Base-by-base conservation (phyloP, 2,113 vertebrate species). In the Alethe castanea region DNA sequence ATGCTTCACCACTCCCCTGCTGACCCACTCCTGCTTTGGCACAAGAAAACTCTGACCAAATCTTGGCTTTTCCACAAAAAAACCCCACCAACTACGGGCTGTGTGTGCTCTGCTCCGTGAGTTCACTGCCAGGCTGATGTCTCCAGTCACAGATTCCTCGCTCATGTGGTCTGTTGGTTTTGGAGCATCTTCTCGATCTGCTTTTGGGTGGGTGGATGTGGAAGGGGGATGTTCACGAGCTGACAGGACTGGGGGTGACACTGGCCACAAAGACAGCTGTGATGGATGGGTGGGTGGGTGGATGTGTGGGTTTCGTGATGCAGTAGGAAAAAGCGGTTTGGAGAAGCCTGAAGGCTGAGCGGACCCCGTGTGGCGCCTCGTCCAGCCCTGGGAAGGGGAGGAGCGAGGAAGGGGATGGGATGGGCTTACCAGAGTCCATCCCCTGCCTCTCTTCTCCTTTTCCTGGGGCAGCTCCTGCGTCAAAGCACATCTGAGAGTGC, bases 381-480 rank as follows among this genome's bases (percentile, higher is more conserved):
- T 83, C 31, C 80, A 20, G 56, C 66, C 52, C 44, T 31, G 19
- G 53, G 71, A 76, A 76, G 76, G 72, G 80, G 71, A 92, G 83
- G 74, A 88, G 94, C 77, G 80, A 90, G 73, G 73, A 50, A 90
- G 36, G 52, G 57, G 42, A 20, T 17, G 25, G 92, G 67, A 76
- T 83, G 67, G 76, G 44, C 50, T 76, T 45, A 24, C 72, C 72
- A 10, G 47, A 7, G 86, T 67, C 73, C 47, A 36, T 71, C 74
- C 54, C 48, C 76, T 88, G 85, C 76, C 48, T 77, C 59, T 86
- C 72, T 81, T 53, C 73, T 87, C 54, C 64, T 20, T 48, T 78
- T 81, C 76, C 26, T 17, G 4, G 36, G 62, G 81, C 36, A 73
- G 64, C 36, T 86, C 10, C 72, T 86, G 23, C 65, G 6, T 25